Conservation (phyloP, 1,140 invertebrate genomes). For the Bathynomus jamesi region DNA sequence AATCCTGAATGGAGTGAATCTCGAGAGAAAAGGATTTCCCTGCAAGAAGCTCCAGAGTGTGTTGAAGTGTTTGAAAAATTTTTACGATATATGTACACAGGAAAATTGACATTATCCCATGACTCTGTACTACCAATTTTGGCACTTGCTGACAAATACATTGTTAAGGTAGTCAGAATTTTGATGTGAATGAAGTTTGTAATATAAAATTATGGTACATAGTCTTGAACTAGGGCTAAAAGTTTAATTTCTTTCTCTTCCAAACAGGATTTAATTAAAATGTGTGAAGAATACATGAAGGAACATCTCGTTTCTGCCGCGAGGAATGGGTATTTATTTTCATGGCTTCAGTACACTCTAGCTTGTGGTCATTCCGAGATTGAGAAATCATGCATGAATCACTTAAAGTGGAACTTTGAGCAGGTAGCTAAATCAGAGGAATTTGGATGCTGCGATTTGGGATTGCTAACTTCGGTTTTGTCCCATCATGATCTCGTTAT, state of each 20-base stretch:
- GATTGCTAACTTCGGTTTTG: constrained; percentile 66
- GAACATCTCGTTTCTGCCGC: constrained; percentile 75
- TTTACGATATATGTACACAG: constrained; percentile 86
- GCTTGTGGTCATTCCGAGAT: constrained; percentile 71
- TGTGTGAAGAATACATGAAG: constrained; percentile 81
- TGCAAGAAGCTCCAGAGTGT: constrained; percentile 78
- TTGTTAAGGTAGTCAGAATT: constrained; percentile 66
- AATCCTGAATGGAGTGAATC: constrained; percentile 87
- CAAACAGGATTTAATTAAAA: constrained; percentile 68
- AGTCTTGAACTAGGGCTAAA: too few relatives aligned
- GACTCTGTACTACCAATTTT: constrained; percentile 74
- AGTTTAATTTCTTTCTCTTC: too few relatives aligned
- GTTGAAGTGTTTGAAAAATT: constrained; percentile 78
- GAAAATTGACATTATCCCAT: constrained; percentile 74
- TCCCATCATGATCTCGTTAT: constrained; percentile 81
- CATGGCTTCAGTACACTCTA: constrained; percentile 82
- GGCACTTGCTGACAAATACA: constrained; percentile 86
- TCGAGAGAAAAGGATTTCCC: constrained; percentile 67
- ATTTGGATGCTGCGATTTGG: constrained; percentile 72
- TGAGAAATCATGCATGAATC: constrained; percentile 67
- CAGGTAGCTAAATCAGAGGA: constrained; percentile 66
- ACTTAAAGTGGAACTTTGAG: constrained; percentile 87
- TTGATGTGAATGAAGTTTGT: too few relatives aligned
- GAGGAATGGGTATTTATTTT: constrained; percentile 66
- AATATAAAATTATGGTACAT: too few relatives aligned